Conservation (phyloP, 2,888 invertebrate genomes). For the Rotaria macrura region DNA sequence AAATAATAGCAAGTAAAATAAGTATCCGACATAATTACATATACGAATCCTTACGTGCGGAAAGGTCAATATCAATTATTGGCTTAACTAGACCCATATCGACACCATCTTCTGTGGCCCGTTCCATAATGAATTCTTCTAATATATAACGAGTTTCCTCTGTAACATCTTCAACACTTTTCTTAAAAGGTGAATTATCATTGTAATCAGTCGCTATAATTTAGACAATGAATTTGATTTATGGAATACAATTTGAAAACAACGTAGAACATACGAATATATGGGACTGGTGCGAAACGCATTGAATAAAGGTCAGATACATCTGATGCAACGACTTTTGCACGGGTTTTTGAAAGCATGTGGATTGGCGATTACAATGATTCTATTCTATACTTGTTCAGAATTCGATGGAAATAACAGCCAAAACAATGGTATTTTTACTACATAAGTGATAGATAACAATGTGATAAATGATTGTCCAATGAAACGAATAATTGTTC, state of each 20-base stretch:
- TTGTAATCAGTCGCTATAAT: background rate
- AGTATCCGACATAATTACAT: too few species aligned
- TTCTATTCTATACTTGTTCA: background rate
- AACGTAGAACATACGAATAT: background rate
- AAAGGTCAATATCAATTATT: background rate
- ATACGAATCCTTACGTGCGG: background rate
- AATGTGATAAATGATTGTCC: background rate
- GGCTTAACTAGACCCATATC: background rate
- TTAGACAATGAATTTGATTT: background rate
- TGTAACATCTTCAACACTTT: constrained; percentile 2
- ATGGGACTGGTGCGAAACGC: background rate
- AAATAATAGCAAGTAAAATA: background rate
- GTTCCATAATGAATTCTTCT: constrained; percentile 7
- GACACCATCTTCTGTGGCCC: background rate
- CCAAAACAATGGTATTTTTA: background rate
- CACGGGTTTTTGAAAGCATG: background rate
- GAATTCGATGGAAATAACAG: background rate
- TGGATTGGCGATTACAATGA: background rate
- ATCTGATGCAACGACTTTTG: background rate
- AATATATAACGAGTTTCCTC: constrained; percentile 20
- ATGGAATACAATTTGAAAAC: background rate
- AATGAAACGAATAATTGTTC: background rate
- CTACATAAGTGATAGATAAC: background rate
- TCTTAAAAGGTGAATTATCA: background rate
- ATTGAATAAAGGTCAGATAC: background rate